A percentile compares a stretch with the other conserved stretches of the same genome.
Evolutionary conservation across 2,797 vertebrate genomes (phyloP).

Genomic region (Antennarius maculatus): DNA sequence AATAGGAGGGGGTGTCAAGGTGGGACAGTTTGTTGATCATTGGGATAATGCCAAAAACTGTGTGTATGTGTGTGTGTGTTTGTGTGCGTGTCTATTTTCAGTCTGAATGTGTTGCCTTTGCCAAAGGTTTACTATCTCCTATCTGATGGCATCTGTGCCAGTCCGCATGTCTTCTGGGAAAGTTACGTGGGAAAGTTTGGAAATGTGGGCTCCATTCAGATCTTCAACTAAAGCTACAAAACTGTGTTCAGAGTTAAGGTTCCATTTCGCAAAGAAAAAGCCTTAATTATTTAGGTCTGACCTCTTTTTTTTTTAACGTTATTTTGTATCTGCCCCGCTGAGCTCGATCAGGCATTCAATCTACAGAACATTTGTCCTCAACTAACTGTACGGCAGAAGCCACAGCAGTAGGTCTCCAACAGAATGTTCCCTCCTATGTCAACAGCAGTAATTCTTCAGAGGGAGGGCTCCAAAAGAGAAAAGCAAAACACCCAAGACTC

Average conservation of each 20-base stretch:
- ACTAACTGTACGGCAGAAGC: conserved; percentile 37
- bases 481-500: conserved; percentile 65
- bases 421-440: conserved; percentile 56
- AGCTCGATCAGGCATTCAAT: conserved; percentile 25
- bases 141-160: conserved; percentile 58
- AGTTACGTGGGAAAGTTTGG: conserved; percentile 67
- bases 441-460: conserved; percentile 65
- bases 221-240: conserved; percentile 36
- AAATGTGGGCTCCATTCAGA: conserved; percentile 54
- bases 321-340: conserved; percentile 15
- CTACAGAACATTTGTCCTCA: conserved; percentile 30
- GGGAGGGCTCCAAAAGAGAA: conserved; percentile 73
- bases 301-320: conserved; percentile 10
- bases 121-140: conserved; percentile 49
- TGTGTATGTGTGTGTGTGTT: conserved; percentile 31
- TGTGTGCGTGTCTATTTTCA: conserved; percentile 45
- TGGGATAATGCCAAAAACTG: conserved; percentile 60
- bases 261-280: conserved; percentile 11
- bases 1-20: conserved; percentile 75
- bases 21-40: conserved; percentile 73
- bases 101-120: conserved; percentile 44
- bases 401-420: conserved; percentile 58
- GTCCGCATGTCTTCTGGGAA: conserved; percentile 67
- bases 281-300: conserved; percentile 8
- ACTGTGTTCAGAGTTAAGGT: conserved; percentile 33